A percentile compares a stretch with the other conserved stretches of the same genome.
Evolutionary conservation across 1,140 invertebrate species (phyloP).

Genomic region (Nebria ingens): DNA sequence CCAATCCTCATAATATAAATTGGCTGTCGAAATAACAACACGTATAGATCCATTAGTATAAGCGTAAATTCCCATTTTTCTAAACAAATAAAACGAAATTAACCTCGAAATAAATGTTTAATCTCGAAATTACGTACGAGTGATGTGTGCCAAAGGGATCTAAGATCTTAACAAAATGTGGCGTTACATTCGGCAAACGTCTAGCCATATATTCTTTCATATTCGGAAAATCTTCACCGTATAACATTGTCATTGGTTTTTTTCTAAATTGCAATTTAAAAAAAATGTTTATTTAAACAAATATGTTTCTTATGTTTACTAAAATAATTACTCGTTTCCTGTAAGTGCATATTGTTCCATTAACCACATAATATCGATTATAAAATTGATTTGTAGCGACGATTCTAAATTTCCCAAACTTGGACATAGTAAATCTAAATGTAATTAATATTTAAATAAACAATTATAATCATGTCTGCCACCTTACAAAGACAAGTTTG

Average conservation of each 20-base stretch:
- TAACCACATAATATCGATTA: constrained; percentile 82
- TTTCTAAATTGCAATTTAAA: constrained; percentile 36
- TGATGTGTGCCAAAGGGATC: constrained; percentile 83
- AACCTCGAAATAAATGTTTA: constrained; percentile 11
- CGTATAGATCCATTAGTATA: constrained; percentile 73
- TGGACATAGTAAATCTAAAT: constrained; percentile 58
- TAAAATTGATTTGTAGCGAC: constrained; percentile 82
- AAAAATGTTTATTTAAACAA: constrained; percentile 6
- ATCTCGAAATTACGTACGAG: constrained; percentile 45
- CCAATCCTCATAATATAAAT: constrained; percentile 87
- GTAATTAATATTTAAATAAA: constrained; percentile 10
- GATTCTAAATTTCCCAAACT: constrained; percentile 62
- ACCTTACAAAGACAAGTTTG: too few species aligned
- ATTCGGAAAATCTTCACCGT: constrained; percentile 60
- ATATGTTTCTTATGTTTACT: background rate
- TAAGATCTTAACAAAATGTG: constrained; percentile 60
- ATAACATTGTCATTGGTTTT: constrained; percentile 66
- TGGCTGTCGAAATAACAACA: constrained; percentile 85
- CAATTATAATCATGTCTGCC: too few species aligned
- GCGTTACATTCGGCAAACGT: constrained; percentile 46
- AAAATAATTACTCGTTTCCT: constrained; percentile 45
- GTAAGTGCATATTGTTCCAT: constrained; percentile 66
- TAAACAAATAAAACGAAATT: constrained; percentile 32
- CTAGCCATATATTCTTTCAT: constrained; percentile 39
- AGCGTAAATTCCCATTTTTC: constrained; percentile 82